A percentile compares a stretch with the other conserved stretches of the same genome.
Evolutionary conservation across 35 echinoderm and acorn worm species (phyloP).

Genomic region (Apostichopus japonicus): DNA sequence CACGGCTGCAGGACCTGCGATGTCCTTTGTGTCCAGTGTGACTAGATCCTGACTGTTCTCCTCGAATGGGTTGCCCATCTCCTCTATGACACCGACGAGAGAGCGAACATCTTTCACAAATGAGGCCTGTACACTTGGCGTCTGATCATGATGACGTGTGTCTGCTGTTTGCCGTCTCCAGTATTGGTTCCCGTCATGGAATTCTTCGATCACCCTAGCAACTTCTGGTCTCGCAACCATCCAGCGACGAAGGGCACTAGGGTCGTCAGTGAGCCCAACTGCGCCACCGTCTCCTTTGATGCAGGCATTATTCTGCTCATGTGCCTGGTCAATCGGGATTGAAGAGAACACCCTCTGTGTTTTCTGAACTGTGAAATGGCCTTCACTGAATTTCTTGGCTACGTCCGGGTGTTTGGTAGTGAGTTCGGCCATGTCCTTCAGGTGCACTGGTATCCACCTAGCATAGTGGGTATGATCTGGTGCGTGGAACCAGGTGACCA

Average conservation of each 20-base stretch:
- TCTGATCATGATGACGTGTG: conserved; percentile 30
- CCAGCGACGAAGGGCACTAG: conserved; percentile 11
- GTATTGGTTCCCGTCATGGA: neutral
- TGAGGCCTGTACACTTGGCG: conserved; percentile 19
- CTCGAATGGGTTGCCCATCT: conserved; percentile 54
- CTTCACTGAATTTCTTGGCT: conserved; percentile 6
- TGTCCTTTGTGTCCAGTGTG: conserved; percentile 52
- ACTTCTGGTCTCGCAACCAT: conserved; percentile 68
- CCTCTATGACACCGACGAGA: conserved; percentile 26
- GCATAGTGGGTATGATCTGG: conserved; percentile 69
- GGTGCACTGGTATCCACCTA: conserved; percentile 67
- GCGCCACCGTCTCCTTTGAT: conserved; percentile 71
- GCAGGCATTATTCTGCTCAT: conserved; percentile 70
- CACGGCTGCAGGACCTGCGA: neutral
- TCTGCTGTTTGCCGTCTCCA: neutral
- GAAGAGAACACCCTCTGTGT: conserved; percentile 44
- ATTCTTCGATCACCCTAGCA: conserved; percentile 35
- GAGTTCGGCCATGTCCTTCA: conserved; percentile 56
- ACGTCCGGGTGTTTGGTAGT: conserved; percentile 42
- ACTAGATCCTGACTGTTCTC: conserved; percentile 39
- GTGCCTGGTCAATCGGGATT: conserved; percentile 71
- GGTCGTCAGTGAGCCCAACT: conserved; percentile 64
- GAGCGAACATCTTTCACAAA: neutral
- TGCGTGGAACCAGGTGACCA: conserved; percentile 50
- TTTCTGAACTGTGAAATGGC: conserved; percentile 62